Conservation (phyloP, 2,888 invertebrate species). For the Drosophila multiciliata region DNA sequence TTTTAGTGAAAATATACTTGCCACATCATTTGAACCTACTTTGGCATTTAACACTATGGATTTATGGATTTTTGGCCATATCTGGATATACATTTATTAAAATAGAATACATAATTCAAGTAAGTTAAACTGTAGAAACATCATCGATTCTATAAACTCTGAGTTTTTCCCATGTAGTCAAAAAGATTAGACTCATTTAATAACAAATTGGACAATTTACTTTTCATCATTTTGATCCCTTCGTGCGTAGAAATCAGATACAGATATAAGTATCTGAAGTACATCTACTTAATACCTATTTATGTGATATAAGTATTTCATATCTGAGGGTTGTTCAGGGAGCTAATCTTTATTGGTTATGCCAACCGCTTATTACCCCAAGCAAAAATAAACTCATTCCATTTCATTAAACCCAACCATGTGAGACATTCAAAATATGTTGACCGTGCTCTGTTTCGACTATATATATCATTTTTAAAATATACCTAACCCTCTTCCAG, state of each 20-base stretch:
- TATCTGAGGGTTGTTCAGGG: constrained; percentile 5
- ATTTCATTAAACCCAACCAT: constrained; percentile 37
- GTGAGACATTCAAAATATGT: constrained; percentile 61
- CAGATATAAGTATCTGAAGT: constrained; percentile 2
- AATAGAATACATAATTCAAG: background rate
- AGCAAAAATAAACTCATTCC: constrained; percentile 14
- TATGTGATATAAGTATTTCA: background rate
- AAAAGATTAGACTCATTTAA: background rate
- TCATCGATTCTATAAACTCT: background rate
- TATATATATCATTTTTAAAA: constrained; percentile 57
- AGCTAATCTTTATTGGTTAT: constrained; percentile 50
- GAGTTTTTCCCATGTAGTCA: background rate
- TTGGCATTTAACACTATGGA: background rate
- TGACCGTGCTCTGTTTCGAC: constrained; percentile 16
- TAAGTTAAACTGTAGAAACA: background rate
- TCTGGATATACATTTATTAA: background rate
- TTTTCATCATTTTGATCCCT: background rate
- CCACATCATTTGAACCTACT: background rate
- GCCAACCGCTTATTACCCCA: constrained; percentile 23
- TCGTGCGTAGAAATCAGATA: background rate
- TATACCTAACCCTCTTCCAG: constrained; percentile 23
- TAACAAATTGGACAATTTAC: background rate
- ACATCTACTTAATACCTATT: background rate
- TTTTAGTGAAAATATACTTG: background rate
- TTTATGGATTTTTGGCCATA: background rate